These are phyloP conservation scores for Alentia gelatinosa DNA, from an alignment of 2,888 invertebrate species.

Conservation along the genomic window DNA sequence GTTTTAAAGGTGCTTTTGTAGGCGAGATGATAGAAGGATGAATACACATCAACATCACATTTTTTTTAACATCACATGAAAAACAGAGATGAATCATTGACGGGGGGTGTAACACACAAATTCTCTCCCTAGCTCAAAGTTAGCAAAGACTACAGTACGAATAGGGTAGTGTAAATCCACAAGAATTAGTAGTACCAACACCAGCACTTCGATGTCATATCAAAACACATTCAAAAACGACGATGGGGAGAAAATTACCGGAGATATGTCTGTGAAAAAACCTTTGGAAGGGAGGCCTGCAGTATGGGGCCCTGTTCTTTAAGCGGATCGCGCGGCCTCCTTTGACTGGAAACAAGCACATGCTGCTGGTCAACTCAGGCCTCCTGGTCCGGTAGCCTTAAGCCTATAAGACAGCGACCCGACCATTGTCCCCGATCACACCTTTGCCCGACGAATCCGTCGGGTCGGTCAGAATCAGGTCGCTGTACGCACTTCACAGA, in stretches of 20 bases:
- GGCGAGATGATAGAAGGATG: not conserved
- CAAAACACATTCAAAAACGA: not conserved
- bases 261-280: not conserved
- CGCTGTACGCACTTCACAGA: no score
- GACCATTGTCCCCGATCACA: no score
- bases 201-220: not conserved
- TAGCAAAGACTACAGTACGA: no score
- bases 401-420: no score
- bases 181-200: not conserved
- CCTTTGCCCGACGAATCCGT: no score
- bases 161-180: not conserved
- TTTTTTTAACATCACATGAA: no score
- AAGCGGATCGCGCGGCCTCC: not conserved
- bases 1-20: not conserved
- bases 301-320: not conserved
- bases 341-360: conserved; percentile 45
- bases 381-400: no score
- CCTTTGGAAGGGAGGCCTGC: conserved; percentile 2
- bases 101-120: no score
- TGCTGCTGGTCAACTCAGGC: no score
- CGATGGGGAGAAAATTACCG: not conserved
- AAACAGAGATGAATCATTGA: no score
- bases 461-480: no score
- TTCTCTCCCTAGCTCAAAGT: no score
- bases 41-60: not conserved